Base-by-base conservation (phyloP, 2,888 invertebrate genomes). In the Platynereis dumerilii region DNA sequence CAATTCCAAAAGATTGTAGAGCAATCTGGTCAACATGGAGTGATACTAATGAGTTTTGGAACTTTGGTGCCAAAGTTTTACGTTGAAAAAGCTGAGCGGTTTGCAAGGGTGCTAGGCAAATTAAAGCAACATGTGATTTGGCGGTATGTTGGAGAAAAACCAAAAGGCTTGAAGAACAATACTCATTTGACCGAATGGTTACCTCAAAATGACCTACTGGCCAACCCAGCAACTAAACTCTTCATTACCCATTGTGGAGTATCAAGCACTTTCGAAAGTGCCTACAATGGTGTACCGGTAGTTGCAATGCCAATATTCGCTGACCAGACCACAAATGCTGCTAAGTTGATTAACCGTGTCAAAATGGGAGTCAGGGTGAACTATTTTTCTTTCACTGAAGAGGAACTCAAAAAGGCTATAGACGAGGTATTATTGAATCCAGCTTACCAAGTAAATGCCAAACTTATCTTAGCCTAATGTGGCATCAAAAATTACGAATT, bases 1-100 rank as follows among this genome's bases (percentile, higher is more conserved):
- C 42, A 55, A 10, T n/a, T 61, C 12, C 26, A 61, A n/a, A 28
- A 61, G 7, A 42, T 42, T 29, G 26, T 61, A 29, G 26, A 53
- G 5, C 39, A 42, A 55, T 61, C 61, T 24, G 61, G 61, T n/a
- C 42, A 61, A 1, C 24, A 54, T 61, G 61, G 61, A n/a, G 61
- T 61, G 7, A 53, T 61, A 12, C 39, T 61, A 7, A 22, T 61
- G 22, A 61, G 55, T 24, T 61, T 61, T 42, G 61, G 61, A 2
- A 61, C 61, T 5, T 45, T 61, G 28, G 24, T 61, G 1, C 26
- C 61, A n/a, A 52, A 42, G 5, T n/a, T 61, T 20, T 54, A 55
- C 10, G 26, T 39, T n/a, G 7, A 29, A 1, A 2, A 61, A 27
- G 55, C 61, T 1, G 55, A 61, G 1, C 54, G 39, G 10, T 22